Base-by-base conservation (phyloP, 2,888 invertebrate genomes). In the Netelia fuscicornis region DNA sequence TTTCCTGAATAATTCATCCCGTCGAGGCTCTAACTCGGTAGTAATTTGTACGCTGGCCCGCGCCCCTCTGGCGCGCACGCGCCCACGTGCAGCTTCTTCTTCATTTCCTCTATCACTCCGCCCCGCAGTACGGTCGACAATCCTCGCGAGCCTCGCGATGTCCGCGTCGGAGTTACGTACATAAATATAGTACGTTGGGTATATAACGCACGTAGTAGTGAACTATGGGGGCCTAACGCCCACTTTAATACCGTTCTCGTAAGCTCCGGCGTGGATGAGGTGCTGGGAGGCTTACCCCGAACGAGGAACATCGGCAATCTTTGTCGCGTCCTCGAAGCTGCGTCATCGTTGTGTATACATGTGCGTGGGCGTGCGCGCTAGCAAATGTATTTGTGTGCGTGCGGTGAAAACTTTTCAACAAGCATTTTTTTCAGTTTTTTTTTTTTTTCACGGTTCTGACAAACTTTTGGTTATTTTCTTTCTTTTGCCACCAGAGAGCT, bases 1-100 rank as follows among this genome's bases (percentile, higher is more conserved):
- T 68, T 62, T 54, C 11, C 42, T 80, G 76, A 81, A 84, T 86
- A 72, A 82, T 81, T 85, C 76, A 83, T 85, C 52, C 20, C 67
- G 8, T 20, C 44, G 72, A 71, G 48, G 54, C 54, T 79, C 42
- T 42, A 76, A 78, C 67, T 75, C 75, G 25, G 42, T 23, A 67
- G 81, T 52, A 77, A 85, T 85, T 75, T 81, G 58, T 62, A 67
- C 56, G 60, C 37, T 54, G 56, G 54, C 44, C 13, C 13, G 10
- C 48, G 30, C 67, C 72, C 67, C 67, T 81, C 62, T 60, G 68
- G 75, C 44, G 44, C 23, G 81, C 74, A 23, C 42, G 75, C 74
- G 60, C 84, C 78, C 78, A 64, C 79, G 75, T 75, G 42, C 37
- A 65, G 54, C 58, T 20, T 48, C 54, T 54, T 52, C 6, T 62